Evolutionary conservation across 1,140 invertebrate genomes (phyloP).

Genomic region (Drosophila pallidifrons): DNA sequence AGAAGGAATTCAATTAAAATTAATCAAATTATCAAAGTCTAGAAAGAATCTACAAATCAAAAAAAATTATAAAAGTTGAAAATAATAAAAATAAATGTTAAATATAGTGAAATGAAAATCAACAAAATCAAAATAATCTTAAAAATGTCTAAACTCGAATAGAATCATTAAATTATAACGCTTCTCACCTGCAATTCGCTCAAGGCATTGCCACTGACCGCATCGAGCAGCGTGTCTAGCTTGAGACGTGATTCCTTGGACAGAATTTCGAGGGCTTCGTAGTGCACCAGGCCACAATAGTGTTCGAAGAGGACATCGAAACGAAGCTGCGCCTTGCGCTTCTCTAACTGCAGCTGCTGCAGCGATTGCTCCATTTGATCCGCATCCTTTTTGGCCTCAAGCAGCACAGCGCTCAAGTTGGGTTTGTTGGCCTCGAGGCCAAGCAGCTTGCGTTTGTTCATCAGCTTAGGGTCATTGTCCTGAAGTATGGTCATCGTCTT

Average conservation of each 20-base stretch:
- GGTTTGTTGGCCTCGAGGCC: constrained; percentile 87
- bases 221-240: constrained; percentile 88
- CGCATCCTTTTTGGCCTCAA: constrained; percentile 93
- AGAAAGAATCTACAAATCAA: too few species aligned
- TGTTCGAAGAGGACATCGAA: constrained; percentile 95
- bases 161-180: background rate
- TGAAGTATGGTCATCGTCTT: constrained; percentile 97
- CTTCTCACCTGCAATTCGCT: constrained; percentile 86
- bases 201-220: constrained; percentile 86
- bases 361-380: constrained; percentile 88
- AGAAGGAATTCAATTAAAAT: background rate
- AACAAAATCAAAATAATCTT: too few species aligned
- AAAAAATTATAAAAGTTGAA: too few species aligned
- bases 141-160: background rate
- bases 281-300: constrained; percentile 94
- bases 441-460: constrained; percentile 92
- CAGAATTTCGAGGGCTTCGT: constrained; percentile 95
- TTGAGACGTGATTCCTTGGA: constrained; percentile 93
- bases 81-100: too few species aligned
- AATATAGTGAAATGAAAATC: too few species aligned
- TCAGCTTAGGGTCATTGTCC: constrained; percentile 94
- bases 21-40: too few species aligned
- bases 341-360: constrained; percentile 87
- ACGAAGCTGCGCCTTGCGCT: constrained; percentile 88
- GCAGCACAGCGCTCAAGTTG: constrained; percentile 87